Conservation (phyloP, 2,888 invertebrate genomes). For the Drosophila meridiana region DNA sequence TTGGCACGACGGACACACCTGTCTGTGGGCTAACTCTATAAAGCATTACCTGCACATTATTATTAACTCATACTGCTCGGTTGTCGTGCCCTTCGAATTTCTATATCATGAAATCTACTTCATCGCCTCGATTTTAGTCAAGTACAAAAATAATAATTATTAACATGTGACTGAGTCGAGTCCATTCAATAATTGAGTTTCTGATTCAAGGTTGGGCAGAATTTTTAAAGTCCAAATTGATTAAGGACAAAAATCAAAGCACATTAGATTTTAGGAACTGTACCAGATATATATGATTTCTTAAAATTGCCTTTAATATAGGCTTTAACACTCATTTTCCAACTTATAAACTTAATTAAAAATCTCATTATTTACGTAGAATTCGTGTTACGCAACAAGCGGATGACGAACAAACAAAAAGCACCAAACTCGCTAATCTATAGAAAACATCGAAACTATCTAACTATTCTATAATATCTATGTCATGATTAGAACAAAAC, state of each 20-base stretch:
- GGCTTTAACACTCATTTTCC: not conserved
- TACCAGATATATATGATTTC: too few species aligned
- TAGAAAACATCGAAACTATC: not conserved
- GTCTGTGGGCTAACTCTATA: not conserved
- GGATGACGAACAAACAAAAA: not conserved
- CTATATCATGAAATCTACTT: constrained; percentile 34
- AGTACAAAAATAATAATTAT: constrained; percentile 20
- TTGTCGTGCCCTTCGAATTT: not conserved
- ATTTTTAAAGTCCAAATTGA: not conserved
- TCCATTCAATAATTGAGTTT: constrained; percentile 18
- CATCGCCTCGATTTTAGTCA: constrained; percentile 1
- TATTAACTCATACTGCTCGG: not conserved
- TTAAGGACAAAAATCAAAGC: not conserved
- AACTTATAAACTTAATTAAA: not conserved
- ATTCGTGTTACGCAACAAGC: not conserved
- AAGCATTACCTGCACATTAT: not conserved
- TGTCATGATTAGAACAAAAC: constrained; percentile 1
- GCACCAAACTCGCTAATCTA: not conserved
- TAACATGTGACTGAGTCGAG: constrained; percentile 21
- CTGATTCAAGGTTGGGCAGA: not conserved
- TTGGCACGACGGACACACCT: constrained; percentile 39
- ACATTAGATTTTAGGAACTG: not conserved
- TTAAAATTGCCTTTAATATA: too few species aligned
- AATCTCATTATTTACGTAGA: not conserved
- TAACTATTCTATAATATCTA: not conserved